These are phyloP conservation scores for Tachina lurida DNA, from an alignment of 2,888 invertebrate species.

Conservation along the genomic window DNA sequence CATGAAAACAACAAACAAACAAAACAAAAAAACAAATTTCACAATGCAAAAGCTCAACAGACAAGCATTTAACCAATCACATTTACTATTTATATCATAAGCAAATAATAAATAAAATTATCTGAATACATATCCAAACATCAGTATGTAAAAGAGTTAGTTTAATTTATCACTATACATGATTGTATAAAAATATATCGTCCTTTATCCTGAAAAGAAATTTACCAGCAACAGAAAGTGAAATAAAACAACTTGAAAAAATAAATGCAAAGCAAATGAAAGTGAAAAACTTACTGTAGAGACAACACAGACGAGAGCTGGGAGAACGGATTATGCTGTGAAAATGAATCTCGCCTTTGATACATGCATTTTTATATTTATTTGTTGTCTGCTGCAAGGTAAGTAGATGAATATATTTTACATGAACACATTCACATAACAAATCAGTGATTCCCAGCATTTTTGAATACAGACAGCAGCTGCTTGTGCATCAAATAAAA, in stretches of 20 bases:
- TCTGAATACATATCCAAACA: neutral
- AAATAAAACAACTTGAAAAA: constrained; percentile 15
- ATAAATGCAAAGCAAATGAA: neutral
- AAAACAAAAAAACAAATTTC: neutral
- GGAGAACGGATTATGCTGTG: constrained; percentile 80
- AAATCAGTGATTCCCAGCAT: neutral
- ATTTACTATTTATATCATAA: neutral
- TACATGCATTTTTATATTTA: constrained; percentile 80
- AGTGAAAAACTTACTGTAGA: constrained; percentile 5
- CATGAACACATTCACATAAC: neutral
- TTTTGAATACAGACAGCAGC: too few relatives aligned
- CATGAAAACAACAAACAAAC: neutral
- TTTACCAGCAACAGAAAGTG: neutral
- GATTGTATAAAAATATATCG: neutral
- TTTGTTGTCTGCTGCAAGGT: constrained; percentile 80
- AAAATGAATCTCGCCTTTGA: constrained; percentile 82
- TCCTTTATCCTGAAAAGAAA: neutral
- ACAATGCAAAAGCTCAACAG: neutral
- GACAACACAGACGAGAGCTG: constrained; percentile 8
- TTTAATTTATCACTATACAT: neutral
- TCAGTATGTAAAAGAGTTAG: neutral
- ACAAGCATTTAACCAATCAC: neutral
- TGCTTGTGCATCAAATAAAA: too few relatives aligned
- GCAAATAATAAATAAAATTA: neutral
- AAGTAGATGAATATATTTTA: constrained; percentile 67